Base-by-base conservation (phyloP, 2,113 vertebrate genomes). In the Telmatochromis brichardi region DNA sequence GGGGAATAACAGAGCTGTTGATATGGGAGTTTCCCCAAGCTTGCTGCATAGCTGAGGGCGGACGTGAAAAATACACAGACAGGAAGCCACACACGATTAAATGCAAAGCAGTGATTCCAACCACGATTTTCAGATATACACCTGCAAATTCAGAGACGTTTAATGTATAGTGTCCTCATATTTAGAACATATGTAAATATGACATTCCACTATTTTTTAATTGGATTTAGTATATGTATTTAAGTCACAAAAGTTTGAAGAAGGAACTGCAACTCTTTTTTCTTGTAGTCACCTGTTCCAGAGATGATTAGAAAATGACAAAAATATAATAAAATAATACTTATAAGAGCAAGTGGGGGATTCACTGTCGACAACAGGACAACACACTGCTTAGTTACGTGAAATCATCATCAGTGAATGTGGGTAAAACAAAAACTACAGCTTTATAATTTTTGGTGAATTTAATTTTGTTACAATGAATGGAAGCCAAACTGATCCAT, bases 11-110 rank as follows among this genome's bases (percentile, higher is more conserved):
- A 58, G 79, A 73, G 71, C 73, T 85, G 88, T 78, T 84, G 82
- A 90, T 85, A 87, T 88, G 86, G 92, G 89, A 87, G 84, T 90
- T 89, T 92, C 85, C 89, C 63, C 47, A 60, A 79, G 55, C 81
- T 82, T 65, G 89, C 82, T 87, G 71, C 71, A 84, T 89, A 55
- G 80, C 81, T 91, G 81, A 76, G 42, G 90, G 86, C 73, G 82
- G 58, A 86, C 42, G 35, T 40, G 12, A 3, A 58, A 90, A 87
- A 84, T 80, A 94, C 85, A 88, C 47, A 91, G 55, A 45, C 81
- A 84, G 57, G 14, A 19, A 58, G 80, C 19, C 37, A 79, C 21
- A 53, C 50, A 60, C 12, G 11, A 26, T 78, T 31, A 42, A n/a
- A 93, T 51, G 23, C 11, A 82, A 73, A 45, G 33, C 54, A 80